phyloP scores from a whole-genome alignment of 2,888 invertebrate species.

The Cosmia pyralina region DNA sequence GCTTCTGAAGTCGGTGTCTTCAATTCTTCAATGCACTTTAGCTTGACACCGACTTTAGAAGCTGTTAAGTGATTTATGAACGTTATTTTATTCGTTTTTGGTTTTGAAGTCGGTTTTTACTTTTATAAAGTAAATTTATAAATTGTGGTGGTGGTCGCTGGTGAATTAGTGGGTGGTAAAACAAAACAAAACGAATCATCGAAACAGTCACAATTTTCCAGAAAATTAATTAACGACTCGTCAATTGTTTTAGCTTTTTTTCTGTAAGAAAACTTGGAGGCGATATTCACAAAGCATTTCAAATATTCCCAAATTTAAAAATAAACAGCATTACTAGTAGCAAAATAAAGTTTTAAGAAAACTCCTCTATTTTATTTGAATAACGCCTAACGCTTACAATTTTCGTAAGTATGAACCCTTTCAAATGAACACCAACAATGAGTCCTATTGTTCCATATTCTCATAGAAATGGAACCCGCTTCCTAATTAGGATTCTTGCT shows the following conservation, averaged over 20 bases:
- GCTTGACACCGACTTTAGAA: too few species aligned
- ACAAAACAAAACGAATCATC: background rate
- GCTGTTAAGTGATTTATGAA: too few species aligned
- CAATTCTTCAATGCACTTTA: too few species aligned
- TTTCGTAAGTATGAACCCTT: slow-evolving; percentile 59
- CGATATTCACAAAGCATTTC: background rate
- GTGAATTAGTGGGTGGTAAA: background rate
- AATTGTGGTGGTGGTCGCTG: too few species aligned
- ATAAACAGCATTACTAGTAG: slow-evolving; percentile 1
- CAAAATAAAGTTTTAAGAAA: slow-evolving; percentile 11
- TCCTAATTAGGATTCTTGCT: slow-evolving; percentile 59
- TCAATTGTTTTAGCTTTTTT: background rate
- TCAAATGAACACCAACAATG: slow-evolving; percentile 63
- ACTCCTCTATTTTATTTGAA: slow-evolving; percentile 37
- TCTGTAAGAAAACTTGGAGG: background rate
- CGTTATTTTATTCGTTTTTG: too few species aligned
- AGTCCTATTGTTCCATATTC: slow-evolving; percentile 57
- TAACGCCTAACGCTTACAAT: slow-evolving; percentile 53
- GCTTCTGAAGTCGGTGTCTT: too few species aligned
- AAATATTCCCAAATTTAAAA: background rate
- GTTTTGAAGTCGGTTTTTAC: too few species aligned
- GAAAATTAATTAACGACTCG: background rate
- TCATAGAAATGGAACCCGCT: slow-evolving; percentile 56
- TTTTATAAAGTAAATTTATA: too few species aligned
- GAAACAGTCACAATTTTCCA: background rate